These are phyloP conservation scores for Empidonax alnorum DNA, from an alignment of 2,113 vertebrate genomes.

Conservation along the genomic window DNA sequence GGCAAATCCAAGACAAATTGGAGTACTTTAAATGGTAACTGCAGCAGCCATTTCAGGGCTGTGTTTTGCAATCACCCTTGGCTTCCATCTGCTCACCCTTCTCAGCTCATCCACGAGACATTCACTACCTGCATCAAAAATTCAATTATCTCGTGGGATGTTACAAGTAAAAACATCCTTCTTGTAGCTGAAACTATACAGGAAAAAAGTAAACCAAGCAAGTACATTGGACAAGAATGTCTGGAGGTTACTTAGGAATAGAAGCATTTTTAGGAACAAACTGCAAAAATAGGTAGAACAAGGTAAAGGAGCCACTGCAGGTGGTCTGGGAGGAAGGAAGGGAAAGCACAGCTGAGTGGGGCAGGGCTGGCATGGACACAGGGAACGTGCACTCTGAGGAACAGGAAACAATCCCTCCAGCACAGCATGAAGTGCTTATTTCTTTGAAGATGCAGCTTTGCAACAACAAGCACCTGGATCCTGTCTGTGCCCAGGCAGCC, in stretches of 20 bases:
- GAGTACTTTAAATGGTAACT: background rate
- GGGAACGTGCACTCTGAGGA: background rate
- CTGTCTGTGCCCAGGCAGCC: background rate
- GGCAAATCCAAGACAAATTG: background rate
- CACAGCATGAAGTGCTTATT: background rate
- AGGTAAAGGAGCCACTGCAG: background rate
- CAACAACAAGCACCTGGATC: background rate
- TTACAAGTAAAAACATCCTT: background rate
- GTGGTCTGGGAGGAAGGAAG: background rate
- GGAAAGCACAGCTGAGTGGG: background rate
- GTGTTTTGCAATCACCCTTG: background rate
- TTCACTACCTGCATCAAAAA: background rate
- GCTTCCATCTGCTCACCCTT: background rate
- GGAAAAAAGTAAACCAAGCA: background rate
- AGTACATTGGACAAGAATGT: background rate
- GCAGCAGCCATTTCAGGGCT: background rate
- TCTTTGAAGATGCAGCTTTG: background rate
- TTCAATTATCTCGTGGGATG: rapidly evolving
- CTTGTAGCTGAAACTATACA: background rate
- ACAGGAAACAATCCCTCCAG: background rate
- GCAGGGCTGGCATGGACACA: background rate
- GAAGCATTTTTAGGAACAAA: background rate
- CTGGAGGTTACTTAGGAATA: background rate
- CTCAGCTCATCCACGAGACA: background rate
- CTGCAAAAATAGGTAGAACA: background rate